Conservation (phyloP, 2,797 vertebrate genomes). For the Pipistrellus nathusii region DNA sequence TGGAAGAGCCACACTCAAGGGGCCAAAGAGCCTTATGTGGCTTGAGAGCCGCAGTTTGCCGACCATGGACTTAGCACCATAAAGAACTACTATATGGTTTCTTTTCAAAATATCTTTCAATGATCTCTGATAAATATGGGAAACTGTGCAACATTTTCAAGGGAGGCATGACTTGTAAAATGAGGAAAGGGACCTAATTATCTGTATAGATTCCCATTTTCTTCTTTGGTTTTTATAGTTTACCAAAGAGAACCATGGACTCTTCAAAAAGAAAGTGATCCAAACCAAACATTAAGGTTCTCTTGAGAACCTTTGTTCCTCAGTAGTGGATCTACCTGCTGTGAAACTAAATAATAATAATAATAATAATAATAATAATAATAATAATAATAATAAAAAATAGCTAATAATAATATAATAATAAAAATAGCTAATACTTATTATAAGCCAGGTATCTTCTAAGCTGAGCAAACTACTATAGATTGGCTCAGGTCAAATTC, state of each 20-base stretch:
- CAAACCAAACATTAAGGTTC: neutral
- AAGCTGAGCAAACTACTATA: neutral
- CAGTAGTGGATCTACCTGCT: neutral
- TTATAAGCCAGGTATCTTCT: neutral
- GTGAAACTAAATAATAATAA: neutral
- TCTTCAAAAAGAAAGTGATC: neutral
- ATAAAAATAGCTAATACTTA: neutral
- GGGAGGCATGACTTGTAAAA: neutral
- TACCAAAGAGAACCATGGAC: neutral
- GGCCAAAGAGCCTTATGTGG: too few species aligned
- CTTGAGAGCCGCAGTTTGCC: too few species aligned
- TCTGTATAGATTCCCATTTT: neutral
- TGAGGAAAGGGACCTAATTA: neutral
- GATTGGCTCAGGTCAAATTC: neutral
- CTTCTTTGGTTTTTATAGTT: neutral
- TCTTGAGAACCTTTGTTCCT: neutral
- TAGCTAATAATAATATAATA: neutral
- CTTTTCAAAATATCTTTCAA: neutral
- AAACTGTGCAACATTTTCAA: slow-evolving; percentile 1
- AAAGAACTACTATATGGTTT: neutral
- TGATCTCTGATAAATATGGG: neutral
- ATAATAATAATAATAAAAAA: neutral
- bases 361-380: neutral
- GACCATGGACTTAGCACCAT: neutral
- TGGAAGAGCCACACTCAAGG: too few species aligned